These are phyloP conservation scores for Meta bourneti DNA, from an alignment of 2,888 invertebrate species.

Conservation along the genomic window DNA sequence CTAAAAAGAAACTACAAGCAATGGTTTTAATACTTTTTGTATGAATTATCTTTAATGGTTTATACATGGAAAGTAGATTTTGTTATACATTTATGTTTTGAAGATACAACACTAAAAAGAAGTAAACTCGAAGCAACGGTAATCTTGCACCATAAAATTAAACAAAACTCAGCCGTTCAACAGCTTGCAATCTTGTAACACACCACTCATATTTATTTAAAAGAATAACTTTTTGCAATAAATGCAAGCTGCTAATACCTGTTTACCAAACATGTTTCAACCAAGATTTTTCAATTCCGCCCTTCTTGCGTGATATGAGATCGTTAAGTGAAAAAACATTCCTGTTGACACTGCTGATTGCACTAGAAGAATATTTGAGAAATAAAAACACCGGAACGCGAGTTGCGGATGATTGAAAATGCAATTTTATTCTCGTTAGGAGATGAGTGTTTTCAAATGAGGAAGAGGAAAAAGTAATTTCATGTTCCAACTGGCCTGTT, in stretches of 20 bases:
- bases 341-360: not conserved
- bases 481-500: not conserved
- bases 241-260: not conserved
- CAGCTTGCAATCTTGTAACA: not conserved
- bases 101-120: no score
- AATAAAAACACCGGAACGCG: not conserved
- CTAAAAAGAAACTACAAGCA: no score
- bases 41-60: no score
- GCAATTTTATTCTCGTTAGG: conserved; percentile 15
- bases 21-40: no score
- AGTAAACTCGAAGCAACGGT: not conserved
- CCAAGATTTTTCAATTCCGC: not conserved
- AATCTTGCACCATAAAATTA: not conserved
- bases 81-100: no score
- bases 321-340: not conserved
- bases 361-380: not conserved
- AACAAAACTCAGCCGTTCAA: not conserved
- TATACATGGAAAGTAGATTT: no score
- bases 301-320: not conserved
- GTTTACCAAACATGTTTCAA: not conserved
- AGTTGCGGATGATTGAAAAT: not conserved
- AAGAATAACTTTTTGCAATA: not conserved
- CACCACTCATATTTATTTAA: not conserved
- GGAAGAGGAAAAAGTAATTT: not conserved
- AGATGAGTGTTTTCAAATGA: not conserved